These are phyloP conservation scores for Paedocypris micromegethes DNA, from an alignment of 2,797 vertebrate genomes.

Conservation along the genomic window DNA sequence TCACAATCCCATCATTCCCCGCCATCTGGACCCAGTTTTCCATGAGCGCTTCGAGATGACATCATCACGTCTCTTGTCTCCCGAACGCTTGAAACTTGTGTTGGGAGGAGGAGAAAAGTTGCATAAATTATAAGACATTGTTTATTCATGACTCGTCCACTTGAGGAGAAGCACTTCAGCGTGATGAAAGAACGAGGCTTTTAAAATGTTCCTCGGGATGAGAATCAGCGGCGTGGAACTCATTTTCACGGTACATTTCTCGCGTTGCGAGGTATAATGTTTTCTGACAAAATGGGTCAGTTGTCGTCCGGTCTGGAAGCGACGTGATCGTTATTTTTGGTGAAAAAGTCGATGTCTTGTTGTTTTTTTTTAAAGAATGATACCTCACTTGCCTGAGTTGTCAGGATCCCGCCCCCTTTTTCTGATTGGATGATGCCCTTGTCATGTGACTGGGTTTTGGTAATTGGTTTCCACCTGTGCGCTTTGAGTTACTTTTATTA, in stretches of 20 bases:
- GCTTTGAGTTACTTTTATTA: too few species aligned
- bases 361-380: too few species aligned
- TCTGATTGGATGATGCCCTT: too few species aligned
- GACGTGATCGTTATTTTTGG: neutral
- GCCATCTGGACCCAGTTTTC: too few species aligned
- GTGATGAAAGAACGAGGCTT: slow-evolving; percentile 7
- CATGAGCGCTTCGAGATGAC: slow-evolving; percentile 14
- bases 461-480: too few species aligned
- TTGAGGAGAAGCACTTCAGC: slow-evolving; percentile 14
- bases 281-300: neutral
- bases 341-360: neutral
- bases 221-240: slow-evolving; percentile 15
- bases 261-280: neutral
- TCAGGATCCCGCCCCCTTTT: too few species aligned
- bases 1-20: too few species aligned
- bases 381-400: too few species aligned
- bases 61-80: slow-evolving; percentile 1
- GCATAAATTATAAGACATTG: slow-evolving; percentile 50
- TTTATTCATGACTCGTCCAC: slow-evolving; percentile 49
- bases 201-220: slow-evolving; percentile 26
- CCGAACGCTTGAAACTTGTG: slow-evolving; percentile 22
- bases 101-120: slow-evolving; percentile 38
- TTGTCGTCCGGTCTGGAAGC: neutral
- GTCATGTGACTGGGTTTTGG: too few species aligned
- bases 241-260: slow-evolving; percentile 18